A percentile compares a stretch with the other conserved stretches of the same genome.
phyloP scores from a whole-genome alignment of 2,113 vertebrate genomes.

The Serinus canaria region DNA sequence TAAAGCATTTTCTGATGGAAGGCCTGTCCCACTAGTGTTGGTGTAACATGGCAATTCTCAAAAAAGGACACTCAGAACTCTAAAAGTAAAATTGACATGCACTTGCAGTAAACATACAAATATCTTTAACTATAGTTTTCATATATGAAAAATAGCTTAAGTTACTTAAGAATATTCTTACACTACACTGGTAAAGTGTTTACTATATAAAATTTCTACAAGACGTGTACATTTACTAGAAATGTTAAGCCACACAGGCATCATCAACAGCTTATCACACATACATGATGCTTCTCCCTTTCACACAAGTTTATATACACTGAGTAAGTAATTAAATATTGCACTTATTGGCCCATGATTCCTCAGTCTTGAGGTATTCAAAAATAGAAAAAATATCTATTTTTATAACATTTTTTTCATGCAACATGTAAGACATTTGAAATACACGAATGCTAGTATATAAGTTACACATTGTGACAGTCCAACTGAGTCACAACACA shows the following conservation, averaged over 20 bases:
- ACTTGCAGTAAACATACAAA: constrained; percentile 58
- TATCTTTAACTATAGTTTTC: constrained; percentile 28
- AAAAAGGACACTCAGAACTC: constrained; percentile 41
- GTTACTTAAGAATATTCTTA: constrained; percentile 66
- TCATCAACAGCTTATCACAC: constrained; percentile 57
- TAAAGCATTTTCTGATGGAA: constrained; percentile 23
- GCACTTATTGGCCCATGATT: constrained; percentile 98
- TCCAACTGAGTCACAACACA: constrained; percentile 65
- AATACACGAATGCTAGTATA: constrained; percentile 72
- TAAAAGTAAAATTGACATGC: constrained; percentile 70
- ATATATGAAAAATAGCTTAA: constrained; percentile 61
- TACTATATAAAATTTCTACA: constrained; percentile 66
- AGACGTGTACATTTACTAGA: constrained; percentile 62
- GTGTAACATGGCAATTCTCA: constrained; percentile 28
- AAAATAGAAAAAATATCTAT: constrained; percentile 85
- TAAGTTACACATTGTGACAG: constrained; percentile 63
- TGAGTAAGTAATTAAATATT: constrained; percentile 95
- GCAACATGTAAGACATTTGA: constrained; percentile 83
- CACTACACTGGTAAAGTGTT: constrained; percentile 60
- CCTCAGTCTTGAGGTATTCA: constrained; percentile 87
- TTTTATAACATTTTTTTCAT: constrained; percentile 86
- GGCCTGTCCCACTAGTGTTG: background rate
- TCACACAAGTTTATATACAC: constrained; percentile 89
- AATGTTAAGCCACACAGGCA: constrained; percentile 68
- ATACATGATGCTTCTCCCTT: constrained; percentile 63